These are phyloP conservation scores for Slavum lentiscoides DNA, from an alignment of 2,888 invertebrate species.

Conservation along the genomic window DNA sequence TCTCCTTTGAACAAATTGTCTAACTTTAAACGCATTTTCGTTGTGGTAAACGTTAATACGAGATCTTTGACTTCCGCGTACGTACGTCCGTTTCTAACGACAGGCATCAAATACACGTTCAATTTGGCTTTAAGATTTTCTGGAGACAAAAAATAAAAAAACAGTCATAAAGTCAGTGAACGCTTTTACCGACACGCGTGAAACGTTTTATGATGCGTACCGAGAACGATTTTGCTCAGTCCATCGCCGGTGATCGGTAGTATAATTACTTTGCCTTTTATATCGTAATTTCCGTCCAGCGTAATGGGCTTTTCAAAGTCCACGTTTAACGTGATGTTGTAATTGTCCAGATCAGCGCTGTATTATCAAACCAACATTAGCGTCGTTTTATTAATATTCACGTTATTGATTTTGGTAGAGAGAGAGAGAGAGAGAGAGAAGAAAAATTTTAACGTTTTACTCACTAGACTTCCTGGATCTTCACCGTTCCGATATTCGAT, in stretches of 20 bases:
- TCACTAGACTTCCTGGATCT: conserved; percentile 55
- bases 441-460: conserved; percentile 29
- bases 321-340: conserved; percentile 27
- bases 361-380: not conserved
- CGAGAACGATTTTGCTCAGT: conserved; percentile 56
- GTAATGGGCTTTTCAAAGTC: conserved; percentile 60
- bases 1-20: conserved; percentile 62
- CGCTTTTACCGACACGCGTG: not conserved
- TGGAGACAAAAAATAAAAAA: conserved; percentile 25
- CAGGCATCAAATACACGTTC: conserved; percentile 55
- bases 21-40: conserved; percentile 58
- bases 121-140: conserved; percentile 56
- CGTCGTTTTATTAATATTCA: not conserved
- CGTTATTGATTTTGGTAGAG: not conserved
- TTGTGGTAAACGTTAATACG: conserved; percentile 56
- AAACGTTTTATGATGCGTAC: conserved; percentile 50
- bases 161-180: not conserved
- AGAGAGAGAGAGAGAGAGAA: not conserved
- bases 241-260: conserved; percentile 58
- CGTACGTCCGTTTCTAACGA: conserved; percentile 58
- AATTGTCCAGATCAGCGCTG: conserved; percentile 30
- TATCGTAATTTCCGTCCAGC: conserved; percentile 64
- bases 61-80: conserved; percentile 58
- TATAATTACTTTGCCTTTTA: conserved; percentile 57
- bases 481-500: conserved; percentile 53